These are phyloP conservation scores for Netelia inedita DNA, from an alignment of 2,888 invertebrate genomes.

Conservation along the genomic window DNA sequence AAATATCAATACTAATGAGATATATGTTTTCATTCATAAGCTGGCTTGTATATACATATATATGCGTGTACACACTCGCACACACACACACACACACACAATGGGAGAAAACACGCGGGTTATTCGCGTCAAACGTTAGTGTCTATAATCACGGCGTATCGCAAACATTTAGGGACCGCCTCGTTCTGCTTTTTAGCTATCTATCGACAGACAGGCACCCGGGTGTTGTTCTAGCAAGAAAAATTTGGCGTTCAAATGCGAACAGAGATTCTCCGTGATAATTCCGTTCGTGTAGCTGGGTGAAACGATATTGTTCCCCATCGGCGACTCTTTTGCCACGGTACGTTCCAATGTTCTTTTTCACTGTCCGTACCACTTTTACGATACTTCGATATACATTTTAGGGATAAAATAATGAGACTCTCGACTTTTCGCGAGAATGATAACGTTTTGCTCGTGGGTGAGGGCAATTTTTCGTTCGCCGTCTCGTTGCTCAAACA, in stretches of 20 bases:
- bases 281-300: neutral
- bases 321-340: neutral
- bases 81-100: neutral
- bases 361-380: neutral
- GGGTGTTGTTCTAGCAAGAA: constrained; percentile 19
- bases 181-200: too few species aligned
- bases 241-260: constrained; percentile 4
- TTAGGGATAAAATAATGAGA: constrained; percentile 74
- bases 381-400: constrained; percentile 14
- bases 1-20: constrained; percentile 48
- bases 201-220: too few species aligned
- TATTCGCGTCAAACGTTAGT: neutral
- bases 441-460: constrained; percentile 85
- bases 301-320: neutral
- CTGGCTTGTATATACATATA: neutral
- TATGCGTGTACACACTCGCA: neutral
- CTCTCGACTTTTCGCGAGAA: constrained; percentile 76
- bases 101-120: neutral
- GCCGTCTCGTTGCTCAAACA: constrained; percentile 82
- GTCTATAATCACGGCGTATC: neutral
- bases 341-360: constrained; percentile 5
- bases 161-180: neutral
- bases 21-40: constrained; percentile 45
- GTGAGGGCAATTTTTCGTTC: constrained; percentile 87
- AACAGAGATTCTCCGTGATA: neutral